Evolutionary conservation across 2,888 invertebrate genomes (phyloP), one percentile per base, ranked within the genome.

Genomic region (Dicranocentrus wangi): DNA sequence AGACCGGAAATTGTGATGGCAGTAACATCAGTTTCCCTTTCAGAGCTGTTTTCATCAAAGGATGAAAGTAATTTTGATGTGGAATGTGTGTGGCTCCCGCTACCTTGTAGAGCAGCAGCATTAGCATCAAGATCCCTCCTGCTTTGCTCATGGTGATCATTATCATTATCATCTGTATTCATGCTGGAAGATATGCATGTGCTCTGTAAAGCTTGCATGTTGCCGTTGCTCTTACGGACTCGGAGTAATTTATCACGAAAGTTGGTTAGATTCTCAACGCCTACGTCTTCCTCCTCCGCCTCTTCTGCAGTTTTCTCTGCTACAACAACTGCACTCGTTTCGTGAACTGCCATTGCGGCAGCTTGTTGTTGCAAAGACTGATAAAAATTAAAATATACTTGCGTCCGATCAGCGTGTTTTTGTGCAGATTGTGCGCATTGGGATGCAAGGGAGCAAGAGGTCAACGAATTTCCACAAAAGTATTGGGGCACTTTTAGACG

Each of bases 401-500:
- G 79, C 7, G 72, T 72, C 21, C 39, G 70, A 21, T 73, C 58
- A n/a, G 76, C 60, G 27, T 76, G 65, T 53, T 66, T 79, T 42
- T 65, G 61, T 28, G 72, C 72, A 13, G 73, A 63, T n/a, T 51
- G 61, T 21, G 78, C 72, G 68, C 82, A 82, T 15, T 71, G 61
- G 15, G 73, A 68, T 19, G 70, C 81, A 63, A 81, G 71, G n/a
- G 70, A 81, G 25, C 61, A 25, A 25, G 81, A 73, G 51, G 75
- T 70, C 43, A 71, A 58, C 13, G 53, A 71, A 39, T 42, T 76
- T 65, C 69, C 75, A 28, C n/a, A 47, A 2, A 66, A 47, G 66
- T 84, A 83, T 42, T 83, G 81, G 28, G 81, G 84, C 32, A 78
- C 65, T 70, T 79, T 79, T 1, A 82, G 80, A 65, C 68, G 75